A percentile compares a stretch with the other conserved stretches of the same genome.
These are phyloP conservation scores for Eonycteris spelaea DNA, from an alignment of 2,113 vertebrate species.

Conservation along the genomic window DNA sequence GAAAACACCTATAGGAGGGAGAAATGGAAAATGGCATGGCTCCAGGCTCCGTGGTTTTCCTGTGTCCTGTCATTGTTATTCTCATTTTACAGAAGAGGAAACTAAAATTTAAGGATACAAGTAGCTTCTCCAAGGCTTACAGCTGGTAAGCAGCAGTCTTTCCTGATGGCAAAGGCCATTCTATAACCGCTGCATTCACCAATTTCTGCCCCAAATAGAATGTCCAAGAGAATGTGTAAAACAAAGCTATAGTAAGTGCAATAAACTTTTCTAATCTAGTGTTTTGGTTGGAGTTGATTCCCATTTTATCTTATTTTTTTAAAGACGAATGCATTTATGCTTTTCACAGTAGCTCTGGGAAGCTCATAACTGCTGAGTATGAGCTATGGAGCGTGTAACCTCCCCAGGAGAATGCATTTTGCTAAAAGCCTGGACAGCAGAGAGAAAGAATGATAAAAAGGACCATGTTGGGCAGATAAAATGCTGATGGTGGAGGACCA, in stretches of 20 bases:
- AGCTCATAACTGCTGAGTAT: neutral
- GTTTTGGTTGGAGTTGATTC: neutral
- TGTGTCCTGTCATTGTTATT: neutral
- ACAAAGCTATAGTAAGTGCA: neutral
- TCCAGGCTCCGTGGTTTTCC: neutral
- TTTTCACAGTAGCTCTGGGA: neutral
- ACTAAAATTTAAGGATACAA: neutral
- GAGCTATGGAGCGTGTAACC: neutral
- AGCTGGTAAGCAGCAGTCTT: neutral
- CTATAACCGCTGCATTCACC: neutral
- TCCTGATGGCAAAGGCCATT: neutral
- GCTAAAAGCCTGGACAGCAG: neutral
- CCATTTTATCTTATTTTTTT: neutral
- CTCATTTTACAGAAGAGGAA: neutral
- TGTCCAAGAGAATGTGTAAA: neutral
- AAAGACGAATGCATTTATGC: neutral
- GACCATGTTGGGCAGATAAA: slow-evolving; percentile 1
- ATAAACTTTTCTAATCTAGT: neutral
- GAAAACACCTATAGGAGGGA: neutral
- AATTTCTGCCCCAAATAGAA: neutral
- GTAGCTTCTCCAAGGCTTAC: neutral
- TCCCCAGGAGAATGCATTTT: slow-evolving; percentile 14
- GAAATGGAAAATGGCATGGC: neutral
- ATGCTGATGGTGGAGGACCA: neutral
- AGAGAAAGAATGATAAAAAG: neutral